These are phyloP conservation scores for Tenthredo mesomela DNA, from an alignment of 2,888 invertebrate species.

Conservation along the genomic window DNA sequence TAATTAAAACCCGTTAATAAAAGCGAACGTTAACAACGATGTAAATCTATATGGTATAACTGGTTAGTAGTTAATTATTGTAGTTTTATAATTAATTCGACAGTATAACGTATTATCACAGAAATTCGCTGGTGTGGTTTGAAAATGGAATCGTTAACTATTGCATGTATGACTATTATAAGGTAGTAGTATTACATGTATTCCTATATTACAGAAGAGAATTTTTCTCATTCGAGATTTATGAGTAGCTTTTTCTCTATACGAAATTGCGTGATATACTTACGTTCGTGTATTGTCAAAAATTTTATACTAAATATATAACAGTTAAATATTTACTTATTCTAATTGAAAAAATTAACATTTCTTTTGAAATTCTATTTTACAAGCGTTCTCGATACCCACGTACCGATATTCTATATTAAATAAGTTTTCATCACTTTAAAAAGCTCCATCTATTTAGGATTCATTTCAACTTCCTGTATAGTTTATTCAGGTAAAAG, in stretches of 20 bases:
- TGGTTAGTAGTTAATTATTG: constrained; percentile 16
- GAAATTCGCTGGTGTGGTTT: constrained; percentile 37
- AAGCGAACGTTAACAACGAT: constrained; percentile 21
- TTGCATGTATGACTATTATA: not conserved
- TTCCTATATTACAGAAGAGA: not conserved
- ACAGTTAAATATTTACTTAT: not conserved
- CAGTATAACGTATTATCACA: constrained; percentile 38
- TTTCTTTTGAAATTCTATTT: not conserved
- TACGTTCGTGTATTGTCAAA: constrained; percentile 25
- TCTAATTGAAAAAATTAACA: not conserved
- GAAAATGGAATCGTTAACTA: constrained; percentile 5
- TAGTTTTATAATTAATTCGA: constrained; percentile 33
- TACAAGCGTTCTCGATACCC: not conserved
- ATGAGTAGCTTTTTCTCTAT: not conserved
- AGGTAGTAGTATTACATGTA: not conserved
- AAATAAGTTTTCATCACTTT: constrained; percentile 9
- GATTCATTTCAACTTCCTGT: not conserved
- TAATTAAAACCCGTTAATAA: constrained; percentile 41
- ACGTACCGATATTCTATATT: not conserved
- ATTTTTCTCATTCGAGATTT: constrained; percentile 2
- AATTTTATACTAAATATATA: constrained; percentile 20
- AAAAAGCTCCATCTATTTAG: not conserved
- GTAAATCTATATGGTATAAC: constrained; percentile 27
- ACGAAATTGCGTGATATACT: constrained; percentile 1
- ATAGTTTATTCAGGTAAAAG: not conserved